Base-by-base conservation (phyloP, 1,140 invertebrate genomes). In the Magallana ariakensis region DNA sequence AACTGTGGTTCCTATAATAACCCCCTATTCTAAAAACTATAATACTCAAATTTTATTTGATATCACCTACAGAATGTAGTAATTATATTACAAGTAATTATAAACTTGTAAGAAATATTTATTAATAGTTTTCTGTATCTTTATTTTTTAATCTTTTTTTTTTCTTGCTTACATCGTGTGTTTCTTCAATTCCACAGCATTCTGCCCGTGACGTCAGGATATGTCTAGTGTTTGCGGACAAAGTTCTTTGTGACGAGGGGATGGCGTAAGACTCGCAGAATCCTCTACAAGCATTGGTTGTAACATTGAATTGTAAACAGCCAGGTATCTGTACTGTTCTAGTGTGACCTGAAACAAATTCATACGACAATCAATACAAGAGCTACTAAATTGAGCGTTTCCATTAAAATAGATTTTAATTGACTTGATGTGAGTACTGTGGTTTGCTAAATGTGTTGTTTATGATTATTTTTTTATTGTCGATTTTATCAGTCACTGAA, bases 111-210 rank as follows among this genome's bases (percentile, higher is more conserved):
- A 46, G 33, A 46, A 46, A 46, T 46, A n/a, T n/a, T n/a, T n/a
- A n/a, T n/a, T n/a, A n/a, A n/a, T n/a, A n/a, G n/a, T n/a, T n/a
- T n/a, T n/a, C n/a, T n/a, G n/a, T n/a, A n/a, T n/a, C n/a, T n/a
- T n/a, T n/a, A n/a, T n/a, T n/a, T n/a, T n/a, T n/a, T n/a, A n/a
- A n/a, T n/a, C n/a, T n/a, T n/a, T n/a, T 46, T 46, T 46, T 46
- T 0, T 4, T 46, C 5, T 46, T 46, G 94, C 96, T 96, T 94
- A 97, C 97, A 92, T 97, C 96, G 95, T 97, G 97, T 0, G 97
- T 96, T 88, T 97, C 97, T 96, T 97, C 97, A 85, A 98, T 98
- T 94, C 97, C 97, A 94, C 97, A 98, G 92, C 97, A 98, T 92
- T 97, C 96, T 0, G 97, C 97, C n/a, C 97, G 95, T 0, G 97